Percentiles rank a stretch among this genome's conserved stretches.
phyloP scores from a whole-genome alignment of 2,797 vertebrate genomes.

The Lutjanus campechanus region DNA sequence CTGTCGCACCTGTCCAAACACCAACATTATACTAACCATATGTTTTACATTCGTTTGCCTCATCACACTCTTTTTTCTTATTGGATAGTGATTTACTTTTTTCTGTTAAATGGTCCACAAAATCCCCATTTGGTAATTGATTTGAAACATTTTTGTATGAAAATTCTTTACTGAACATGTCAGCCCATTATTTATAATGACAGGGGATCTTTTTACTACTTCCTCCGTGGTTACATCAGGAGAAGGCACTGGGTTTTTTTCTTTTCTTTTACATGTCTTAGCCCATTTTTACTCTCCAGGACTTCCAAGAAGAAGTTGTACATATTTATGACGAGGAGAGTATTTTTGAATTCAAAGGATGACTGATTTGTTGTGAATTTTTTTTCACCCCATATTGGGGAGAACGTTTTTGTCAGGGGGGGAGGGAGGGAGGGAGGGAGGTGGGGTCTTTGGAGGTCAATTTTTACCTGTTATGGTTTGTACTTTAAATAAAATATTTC shows the following conservation, averaged over 20 bases:
- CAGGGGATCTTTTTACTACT: slow-evolving; percentile 52
- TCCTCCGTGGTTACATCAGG: slow-evolving; percentile 64
- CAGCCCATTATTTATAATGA: slow-evolving; percentile 77
- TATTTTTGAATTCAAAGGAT: slow-evolving; percentile 77
- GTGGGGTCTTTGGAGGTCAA: slow-evolving; percentile 64
- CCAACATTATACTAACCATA: slow-evolving; percentile 35
- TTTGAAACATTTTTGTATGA: slow-evolving; percentile 36
- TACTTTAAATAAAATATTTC: slow-evolving; percentile 81
- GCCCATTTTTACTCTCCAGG: slow-evolving; percentile 66
- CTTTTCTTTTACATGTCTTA: slow-evolving; percentile 39
- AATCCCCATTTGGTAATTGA: slow-evolving; percentile 43
- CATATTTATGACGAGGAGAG: slow-evolving; percentile 84
- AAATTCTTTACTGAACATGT: slow-evolving; percentile 37
- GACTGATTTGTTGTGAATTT: slow-evolving; percentile 81
- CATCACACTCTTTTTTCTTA: slow-evolving; percentile 35
- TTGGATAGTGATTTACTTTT: slow-evolving; percentile 44
- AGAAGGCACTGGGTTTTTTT: slow-evolving; percentile 79
- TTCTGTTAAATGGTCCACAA: slow-evolving; percentile 40
- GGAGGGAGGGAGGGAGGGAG: slow-evolving; percentile 37
- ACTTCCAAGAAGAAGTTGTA: slow-evolving; percentile 83
- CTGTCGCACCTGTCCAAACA: slow-evolving; percentile 68
- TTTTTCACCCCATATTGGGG: slow-evolving; percentile 90
- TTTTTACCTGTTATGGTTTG: slow-evolving; percentile 82
- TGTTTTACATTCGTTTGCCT: slow-evolving; percentile 52
- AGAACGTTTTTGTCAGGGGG: slow-evolving; percentile 64